Base-by-base conservation (phyloP, 1,140 invertebrate species). In the Drosophila kepulauana region DNA sequence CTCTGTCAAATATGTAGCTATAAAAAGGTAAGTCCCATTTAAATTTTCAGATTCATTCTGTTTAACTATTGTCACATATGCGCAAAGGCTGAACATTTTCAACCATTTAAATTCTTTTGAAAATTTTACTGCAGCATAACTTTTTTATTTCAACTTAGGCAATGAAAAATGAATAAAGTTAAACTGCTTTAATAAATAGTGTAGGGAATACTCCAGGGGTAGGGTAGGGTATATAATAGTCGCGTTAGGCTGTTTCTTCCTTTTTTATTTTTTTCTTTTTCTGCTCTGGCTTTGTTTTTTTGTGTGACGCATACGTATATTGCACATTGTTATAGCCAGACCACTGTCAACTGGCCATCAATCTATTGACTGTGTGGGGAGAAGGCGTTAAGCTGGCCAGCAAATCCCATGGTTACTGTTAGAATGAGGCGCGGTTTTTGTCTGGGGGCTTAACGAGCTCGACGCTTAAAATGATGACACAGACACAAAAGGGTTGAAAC, bases 331-430 rank as follows among this genome's bases (percentile, higher is more conserved):
- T 87, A 63, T 63, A 74, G 57, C 59, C 57, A 68, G 41, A 67
- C 57, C 68, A 76, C 81, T 85, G 85, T 89, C 85, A 85, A 89
- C 86, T 79, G 86, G 73, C 77, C 86, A 89, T 89, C 85, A 89
- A 89, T 89, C 85, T 85, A 88, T 88, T 78, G 80, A 61, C 67
- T 63, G 65, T 11, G n/a, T 16, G 25, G 63, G 51, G 38, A 13
- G 51, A 41, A 46, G 76, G 81, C 81, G 69, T 76, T 89, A 89
- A 85, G 85, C 85, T 76, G 75, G 28, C 78, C 65, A 38, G 75
- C 65, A 84, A 84, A 89, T 78, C 82, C 79, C 71, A 46, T 62
- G 75, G 79, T 54, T 70, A 64, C 68, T 65, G 57, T 79, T 79
- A 74, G 80, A 78, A 78, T 52, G 73, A 68, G 69, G 65, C 77